A percentile compares a stretch with the other conserved stretches of the same genome.
phyloP scores from a whole-genome alignment of 2,797 vertebrate genomes.

The Sparidentex hasta region DNA sequence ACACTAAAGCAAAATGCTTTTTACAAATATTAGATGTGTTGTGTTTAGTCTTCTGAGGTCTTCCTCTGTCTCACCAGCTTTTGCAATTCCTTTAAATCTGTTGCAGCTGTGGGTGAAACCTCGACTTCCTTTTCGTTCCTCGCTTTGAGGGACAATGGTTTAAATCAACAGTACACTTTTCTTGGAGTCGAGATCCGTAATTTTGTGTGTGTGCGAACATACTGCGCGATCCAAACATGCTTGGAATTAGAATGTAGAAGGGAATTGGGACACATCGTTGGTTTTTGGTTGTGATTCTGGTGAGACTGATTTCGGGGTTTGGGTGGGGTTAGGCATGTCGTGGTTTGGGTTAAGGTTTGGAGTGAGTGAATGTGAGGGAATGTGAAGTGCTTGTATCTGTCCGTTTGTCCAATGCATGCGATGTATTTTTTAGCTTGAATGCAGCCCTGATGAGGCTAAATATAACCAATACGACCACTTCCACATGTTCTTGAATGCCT shows the following conservation, averaged over 20 bases:
- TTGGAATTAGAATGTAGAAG: neutral
- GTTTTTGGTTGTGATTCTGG: neutral
- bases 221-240: neutral
- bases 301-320: neutral
- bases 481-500: too few species aligned
- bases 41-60: neutral
- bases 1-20: neutral
- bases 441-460: neutral
- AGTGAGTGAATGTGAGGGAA: neutral
- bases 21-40: neutral
- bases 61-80: neutral
- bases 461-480: neutral
- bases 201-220: neutral
- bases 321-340: conserved; percentile 4
- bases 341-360: neutral
- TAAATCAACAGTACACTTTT: neutral
- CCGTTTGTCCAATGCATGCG: neutral
- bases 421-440: neutral
- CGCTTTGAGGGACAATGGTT: neutral
- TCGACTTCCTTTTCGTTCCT: neutral
- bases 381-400: neutral
- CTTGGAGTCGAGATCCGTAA: neutral
- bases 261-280: neutral
- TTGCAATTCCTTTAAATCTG: neutral
- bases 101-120: conserved; percentile 9